Evolutionary conservation across 2,113 vertebrate genomes (phyloP).

Genomic region (Clarias macrocephalus): DNA sequence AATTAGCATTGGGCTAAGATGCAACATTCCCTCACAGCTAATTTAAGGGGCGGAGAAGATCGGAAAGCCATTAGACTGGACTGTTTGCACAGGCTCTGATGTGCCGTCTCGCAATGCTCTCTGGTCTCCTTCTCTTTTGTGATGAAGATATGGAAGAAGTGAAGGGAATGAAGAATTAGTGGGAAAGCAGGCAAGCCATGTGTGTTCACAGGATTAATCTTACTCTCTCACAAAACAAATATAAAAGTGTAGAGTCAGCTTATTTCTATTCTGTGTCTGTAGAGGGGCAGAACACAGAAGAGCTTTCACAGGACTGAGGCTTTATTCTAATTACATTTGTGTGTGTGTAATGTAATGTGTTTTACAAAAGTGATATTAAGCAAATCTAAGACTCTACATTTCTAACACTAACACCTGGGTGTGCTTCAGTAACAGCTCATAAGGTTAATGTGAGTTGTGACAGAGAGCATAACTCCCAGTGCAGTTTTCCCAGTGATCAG

Average conservation of each 20-base stretch:
- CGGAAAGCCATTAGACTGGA: constrained; percentile 84
- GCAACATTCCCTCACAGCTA: constrained; percentile 83
- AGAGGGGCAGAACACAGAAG: not conserved
- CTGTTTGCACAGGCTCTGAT: constrained; percentile 92
- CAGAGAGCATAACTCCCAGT: not conserved
- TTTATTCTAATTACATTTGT: constrained; percentile 5
- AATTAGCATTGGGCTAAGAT: constrained; percentile 84
- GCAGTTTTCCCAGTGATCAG: not conserved
- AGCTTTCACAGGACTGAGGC: not conserved
- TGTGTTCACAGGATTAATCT: constrained; percentile 10
- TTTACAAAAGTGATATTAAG: not conserved
- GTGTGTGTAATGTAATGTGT: not conserved
- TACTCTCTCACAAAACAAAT: constrained; percentile 23
- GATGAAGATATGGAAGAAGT: constrained; percentile 48
- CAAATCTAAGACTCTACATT: not conserved
- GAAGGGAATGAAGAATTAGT: constrained; percentile 55
- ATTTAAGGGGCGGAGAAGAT: constrained; percentile 93
- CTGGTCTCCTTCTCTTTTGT: constrained; percentile 79
- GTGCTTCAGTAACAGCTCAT: not conserved
- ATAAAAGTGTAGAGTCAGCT: not conserved
- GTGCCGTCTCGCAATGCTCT: constrained; percentile 69
- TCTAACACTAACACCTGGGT: not conserved
- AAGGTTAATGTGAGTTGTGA: not conserved
- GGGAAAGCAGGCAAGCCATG: not conserved
- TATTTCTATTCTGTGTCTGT: not conserved